Evolutionary conservation across 2,113 vertebrate genomes (phyloP).

Genomic region (Falco punctatus): DNA sequence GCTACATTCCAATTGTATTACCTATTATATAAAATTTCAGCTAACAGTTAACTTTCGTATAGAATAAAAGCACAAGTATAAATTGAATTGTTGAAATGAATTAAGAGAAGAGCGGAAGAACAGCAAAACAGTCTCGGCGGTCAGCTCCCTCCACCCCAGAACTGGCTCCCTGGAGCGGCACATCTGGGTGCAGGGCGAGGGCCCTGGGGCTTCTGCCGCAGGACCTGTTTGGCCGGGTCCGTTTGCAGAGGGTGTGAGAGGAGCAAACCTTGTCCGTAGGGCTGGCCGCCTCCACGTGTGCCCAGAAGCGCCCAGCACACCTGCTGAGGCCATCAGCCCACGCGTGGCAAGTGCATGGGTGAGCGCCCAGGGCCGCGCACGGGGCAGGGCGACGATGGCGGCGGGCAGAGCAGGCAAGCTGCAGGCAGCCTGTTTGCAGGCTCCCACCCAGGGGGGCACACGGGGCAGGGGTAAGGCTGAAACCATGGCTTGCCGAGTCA

Average conservation of each 20-base stretch:
- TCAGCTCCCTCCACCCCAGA: not conserved
- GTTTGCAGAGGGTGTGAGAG: not conserved
- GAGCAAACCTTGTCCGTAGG: fast-evolving
- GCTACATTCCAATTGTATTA: not conserved
- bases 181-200: not conserved
- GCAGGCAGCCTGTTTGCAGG: fast-evolving
- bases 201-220: not conserved
- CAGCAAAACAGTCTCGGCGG: not conserved
- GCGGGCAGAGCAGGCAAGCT: fast-evolving
- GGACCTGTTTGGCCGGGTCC: not conserved
- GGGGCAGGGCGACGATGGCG: not conserved
- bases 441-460: fast-evolving
- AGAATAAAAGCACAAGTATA: not conserved
- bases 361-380: fast-evolving
- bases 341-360: fast-evolving
- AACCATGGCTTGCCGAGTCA: fast-evolving
- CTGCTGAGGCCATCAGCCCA: fast-evolving
- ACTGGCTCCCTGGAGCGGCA: not conserved
- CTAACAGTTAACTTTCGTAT: not conserved
- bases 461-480: not conserved
- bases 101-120: not conserved
- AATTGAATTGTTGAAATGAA: not conserved
- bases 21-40: not conserved
- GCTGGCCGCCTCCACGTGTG: fast-evolving
- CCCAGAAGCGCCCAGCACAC: fast-evolving